Evolutionary conservation across 23 tunicate genomes (phyloP), one percentile per base, ranked within the genome.

Genomic region (Halocynthia roretzi): DNA sequence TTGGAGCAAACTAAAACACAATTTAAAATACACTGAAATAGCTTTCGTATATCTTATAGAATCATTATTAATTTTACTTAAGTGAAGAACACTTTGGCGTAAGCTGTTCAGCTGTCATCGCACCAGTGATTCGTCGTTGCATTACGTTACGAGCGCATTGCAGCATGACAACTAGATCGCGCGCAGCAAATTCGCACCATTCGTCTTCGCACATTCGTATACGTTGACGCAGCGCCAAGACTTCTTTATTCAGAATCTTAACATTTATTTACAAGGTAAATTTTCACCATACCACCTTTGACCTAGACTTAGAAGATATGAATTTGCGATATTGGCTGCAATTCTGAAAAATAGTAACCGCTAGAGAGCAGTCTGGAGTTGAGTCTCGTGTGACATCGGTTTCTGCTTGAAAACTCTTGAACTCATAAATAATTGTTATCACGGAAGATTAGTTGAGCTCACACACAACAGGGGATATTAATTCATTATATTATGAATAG

Each of bases 151-250:
- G 76, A 54, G 96, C 88, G 78, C 96, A 83, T 8, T 76, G 77
- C 40, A 89, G 83, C 88, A 89, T 83, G 76, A 56, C 51, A n/a
- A 82, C 58, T 50, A 89, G 67, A 7, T 76, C 71, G 60, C 54
- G 71, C 50, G 88, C 84, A 8, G 88, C 85, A 60, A 83, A 89
- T 2, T 89, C 83, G 81, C 88, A 89, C 96, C 96, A 89, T 31
- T 86, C 86, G 44, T 83, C 87, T 69, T 89, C 96, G 51, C 96
- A 89, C 88, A 84, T 80, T n/a, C 96, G 84, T 51, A 89, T 50
- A 19, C 96, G 82, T 68, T 89, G 78, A 23, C 77, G 75, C 20
- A 89, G 63, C 12, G 82, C 49, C 15, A 79, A 81, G 49, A 89
- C 72, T 70, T 89, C 96, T 80, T 89, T 89, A 58, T 77, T 68